Evolutionary conservation across 2,797 vertebrate species (phyloP), one percentile per base, ranked within the genome.

Genomic region (Tinamus major): DNA sequence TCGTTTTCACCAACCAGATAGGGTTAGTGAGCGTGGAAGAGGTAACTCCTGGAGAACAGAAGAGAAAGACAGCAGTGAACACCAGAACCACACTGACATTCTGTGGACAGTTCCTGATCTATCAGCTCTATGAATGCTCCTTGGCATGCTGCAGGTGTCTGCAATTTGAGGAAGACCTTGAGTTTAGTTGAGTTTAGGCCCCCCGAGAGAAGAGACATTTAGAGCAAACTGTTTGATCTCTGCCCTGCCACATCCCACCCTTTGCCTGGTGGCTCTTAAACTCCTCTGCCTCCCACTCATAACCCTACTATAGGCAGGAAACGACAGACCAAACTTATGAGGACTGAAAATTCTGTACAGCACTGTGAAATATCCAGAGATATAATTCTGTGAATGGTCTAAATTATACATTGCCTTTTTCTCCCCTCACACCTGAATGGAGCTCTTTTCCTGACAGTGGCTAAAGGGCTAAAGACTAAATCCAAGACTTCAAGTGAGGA

Each of bases 1-100:
- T 95, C 59, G 97, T 97, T 90, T 97, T 97, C 93, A 97, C 97
- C 77, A 97, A 42, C 96, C 97, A 97, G 75, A 97, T 95, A 41
- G 97, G 97, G 62, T 96, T 97, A 72, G 96, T 97, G 48, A 97
- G 87, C 0, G 97, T 95, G 56, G 95, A 31, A 24, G 94, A 95
- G 37, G 79, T 93, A 63, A 96, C 11, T 19, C 97, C 97, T 97
- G 65, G 16, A 74, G 41, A 87, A 67, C 10, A 93, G 85, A 90
- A 87, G 11, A 94, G 41, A 61, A 71, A 59, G 56, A 53, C 14
- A 76, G 82, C 42, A 3, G 4, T 81, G 41, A 89, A 58, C 6
- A 44, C 79, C 58, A 64, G 51, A 27, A 87, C 59, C 58, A 33
- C 0, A 0, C 10, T 63, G 65, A 63, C 16, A 27, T 46, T 76